phyloP scores from a whole-genome alignment of 2,797 vertebrate species.

The Pelochelys cantorii region DNA sequence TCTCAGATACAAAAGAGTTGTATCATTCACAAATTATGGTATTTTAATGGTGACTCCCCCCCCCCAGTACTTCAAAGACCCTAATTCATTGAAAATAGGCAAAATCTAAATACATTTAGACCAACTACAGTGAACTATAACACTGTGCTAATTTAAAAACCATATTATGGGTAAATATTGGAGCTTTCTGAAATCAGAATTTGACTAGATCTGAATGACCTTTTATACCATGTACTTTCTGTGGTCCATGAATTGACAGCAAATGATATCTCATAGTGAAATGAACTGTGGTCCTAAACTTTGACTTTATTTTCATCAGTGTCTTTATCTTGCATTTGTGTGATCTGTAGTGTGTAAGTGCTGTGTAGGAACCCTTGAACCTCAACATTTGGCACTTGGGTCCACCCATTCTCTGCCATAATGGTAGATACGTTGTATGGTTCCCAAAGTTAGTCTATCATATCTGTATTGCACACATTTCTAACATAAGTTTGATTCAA shows the following conservation, averaged over 20 bases:
- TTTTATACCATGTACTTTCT: neutral
- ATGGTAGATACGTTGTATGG: neutral
- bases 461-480: neutral
- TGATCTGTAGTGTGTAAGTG: neutral
- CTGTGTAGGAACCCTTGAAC: neutral
- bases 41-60: neutral
- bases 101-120: neutral
- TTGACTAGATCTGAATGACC: neutral
- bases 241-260: neutral
- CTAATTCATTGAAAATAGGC: neutral
- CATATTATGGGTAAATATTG: neutral
- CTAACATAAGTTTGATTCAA: accelerated
- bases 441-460: neutral
- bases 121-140: neutral
- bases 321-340: neutral
- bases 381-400: neutral
- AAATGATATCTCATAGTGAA: neutral
- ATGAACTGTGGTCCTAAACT: neutral
- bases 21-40: neutral
- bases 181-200: neutral
- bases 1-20: neutral
- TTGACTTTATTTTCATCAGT: neutral
- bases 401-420: accelerated
- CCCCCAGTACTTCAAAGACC: neutral
- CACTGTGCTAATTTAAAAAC: neutral